Conservation (phyloP, 2,888 invertebrate genomes). For the Hyalella azteca region DNA sequence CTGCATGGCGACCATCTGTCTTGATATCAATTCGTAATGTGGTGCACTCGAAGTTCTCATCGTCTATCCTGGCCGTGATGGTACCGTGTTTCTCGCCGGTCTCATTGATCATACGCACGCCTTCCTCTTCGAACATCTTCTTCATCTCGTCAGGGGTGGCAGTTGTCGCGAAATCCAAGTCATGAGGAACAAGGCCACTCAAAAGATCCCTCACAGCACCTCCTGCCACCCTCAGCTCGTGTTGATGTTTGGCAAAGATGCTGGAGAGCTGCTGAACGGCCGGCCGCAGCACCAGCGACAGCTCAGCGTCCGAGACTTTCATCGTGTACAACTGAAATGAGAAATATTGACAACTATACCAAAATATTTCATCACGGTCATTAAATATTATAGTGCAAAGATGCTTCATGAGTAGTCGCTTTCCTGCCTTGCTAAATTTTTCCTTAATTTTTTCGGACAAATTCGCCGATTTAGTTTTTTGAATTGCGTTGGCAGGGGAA, state of each 20-base stretch:
- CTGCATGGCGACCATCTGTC: slow-evolving; percentile 94
- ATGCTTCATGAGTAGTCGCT: too few species aligned
- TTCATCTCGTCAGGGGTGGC: slow-evolving; percentile 98
- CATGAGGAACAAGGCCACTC: slow-evolving; percentile 80
- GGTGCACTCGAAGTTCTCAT: slow-evolving; percentile 90
- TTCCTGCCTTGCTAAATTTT: too few species aligned
- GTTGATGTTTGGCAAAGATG: slow-evolving; percentile 79
- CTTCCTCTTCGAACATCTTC: slow-evolving; percentile 82
- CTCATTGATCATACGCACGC: slow-evolving; percentile 87
- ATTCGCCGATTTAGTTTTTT: too few species aligned
- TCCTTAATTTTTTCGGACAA: too few species aligned
- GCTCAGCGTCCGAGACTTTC: slow-evolving; percentile 76
- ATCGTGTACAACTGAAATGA: slow-evolving; percentile 64
- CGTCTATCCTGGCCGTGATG: slow-evolving; percentile 91
- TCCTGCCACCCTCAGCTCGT: slow-evolving; percentile 92
- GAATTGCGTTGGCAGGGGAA: too few species aligned
- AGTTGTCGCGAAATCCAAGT: slow-evolving; percentile 96
- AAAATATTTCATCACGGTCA: too few species aligned
- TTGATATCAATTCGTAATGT: slow-evolving; percentile 89
- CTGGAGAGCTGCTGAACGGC: slow-evolving; percentile 75
- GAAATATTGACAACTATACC: neutral
- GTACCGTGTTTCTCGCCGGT: slow-evolving; percentile 92
- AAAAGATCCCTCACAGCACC: slow-evolving; percentile 86
- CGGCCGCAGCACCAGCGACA: slow-evolving; percentile 79
- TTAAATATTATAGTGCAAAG: too few species aligned